Base-by-base conservation (phyloP, 2,113 vertebrate genomes). In the Tupaia tana region DNA sequence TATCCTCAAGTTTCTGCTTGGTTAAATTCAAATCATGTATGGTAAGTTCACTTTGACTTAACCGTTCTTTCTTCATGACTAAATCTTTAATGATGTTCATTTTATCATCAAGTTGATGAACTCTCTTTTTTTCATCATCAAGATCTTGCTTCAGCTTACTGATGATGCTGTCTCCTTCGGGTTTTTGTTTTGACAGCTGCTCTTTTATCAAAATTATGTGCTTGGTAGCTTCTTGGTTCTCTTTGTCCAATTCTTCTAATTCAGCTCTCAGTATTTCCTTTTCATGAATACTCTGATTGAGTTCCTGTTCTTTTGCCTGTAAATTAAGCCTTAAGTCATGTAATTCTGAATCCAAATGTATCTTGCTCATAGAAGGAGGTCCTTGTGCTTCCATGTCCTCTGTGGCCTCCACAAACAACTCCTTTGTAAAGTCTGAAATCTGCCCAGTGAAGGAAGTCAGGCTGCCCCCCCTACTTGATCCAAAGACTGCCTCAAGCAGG, bases 151-250 rank as follows among this genome's bases (percentile, higher is more conserved):
- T 98, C 74, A 99, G 96, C 80, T 98, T 97, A 54, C 88, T 96
- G 67, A 99, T 94, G 91, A 98, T 94, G 4, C 56, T 86, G 52
- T 99, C 99, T 0, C 98, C 97, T 95, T 99, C 99, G 59, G 95
- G 98, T 84, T 98, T 98, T 67, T 99, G 99, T 63, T 97, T 98
- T 11, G 98, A 98, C 64, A 99, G 98, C 95, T 99, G 99, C 86
- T 99, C 99, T 98, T 99, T 99, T 95, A 99, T 98, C 6, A 98
- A 98, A 98, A 99, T 99, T 98, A 99, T 94, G 92, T 99, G 99
- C 99, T 99, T 98, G 43, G 99, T 99, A 91, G 99, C 99, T 95
- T 99, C 99, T 96, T 99, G 99, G 97, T 99, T 99, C 97, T 99
- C 99, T 71, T 87, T 98, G 95, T 99, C 99, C 66, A 99, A 93